phyloP scores from a whole-genome alignment of 1,140 invertebrate genomes.

The Latrodectus geometricus region DNA sequence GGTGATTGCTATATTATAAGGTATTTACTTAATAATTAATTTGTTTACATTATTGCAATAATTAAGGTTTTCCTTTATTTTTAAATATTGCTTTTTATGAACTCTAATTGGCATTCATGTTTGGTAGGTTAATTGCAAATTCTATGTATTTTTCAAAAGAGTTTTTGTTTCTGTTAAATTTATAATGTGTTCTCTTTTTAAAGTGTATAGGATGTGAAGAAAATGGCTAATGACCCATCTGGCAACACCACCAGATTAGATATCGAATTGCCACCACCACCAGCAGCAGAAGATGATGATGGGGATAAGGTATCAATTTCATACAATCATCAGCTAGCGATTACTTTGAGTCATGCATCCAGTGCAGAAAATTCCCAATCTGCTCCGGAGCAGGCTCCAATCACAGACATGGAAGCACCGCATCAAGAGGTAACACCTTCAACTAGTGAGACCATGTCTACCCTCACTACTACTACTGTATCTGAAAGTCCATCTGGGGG shows the following conservation, averaged over 20 bases:
- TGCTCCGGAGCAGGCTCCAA: neutral
- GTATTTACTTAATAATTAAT: neutral
- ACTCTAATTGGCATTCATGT: neutral
- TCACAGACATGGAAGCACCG: neutral
- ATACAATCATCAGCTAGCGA: constrained; percentile 54
- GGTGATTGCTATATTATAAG: neutral
- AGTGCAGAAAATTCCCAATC: neutral
- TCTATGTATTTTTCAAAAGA: neutral
- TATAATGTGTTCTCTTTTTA: neutral
- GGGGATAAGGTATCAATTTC: constrained; percentile 31
- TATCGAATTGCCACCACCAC: neutral
- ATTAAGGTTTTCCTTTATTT: constrained; percentile 3
- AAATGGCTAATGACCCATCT: constrained; percentile 57
- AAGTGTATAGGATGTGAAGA: constrained; percentile 39
- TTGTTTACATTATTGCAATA: neutral
- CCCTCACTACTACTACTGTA: neutral
- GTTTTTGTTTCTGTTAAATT: neutral
- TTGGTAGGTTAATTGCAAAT: neutral
- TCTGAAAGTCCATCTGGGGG: constrained; percentile 1
- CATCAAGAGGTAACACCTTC: neutral
- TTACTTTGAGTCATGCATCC: constrained; percentile 1
- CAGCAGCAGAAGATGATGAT: neutral
- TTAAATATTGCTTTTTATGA: neutral
- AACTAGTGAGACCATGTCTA: neutral
- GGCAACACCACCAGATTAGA: constrained; percentile 10